phyloP scores from a whole-genome alignment of 2,888 invertebrate species.

The Chrysolina americana region DNA sequence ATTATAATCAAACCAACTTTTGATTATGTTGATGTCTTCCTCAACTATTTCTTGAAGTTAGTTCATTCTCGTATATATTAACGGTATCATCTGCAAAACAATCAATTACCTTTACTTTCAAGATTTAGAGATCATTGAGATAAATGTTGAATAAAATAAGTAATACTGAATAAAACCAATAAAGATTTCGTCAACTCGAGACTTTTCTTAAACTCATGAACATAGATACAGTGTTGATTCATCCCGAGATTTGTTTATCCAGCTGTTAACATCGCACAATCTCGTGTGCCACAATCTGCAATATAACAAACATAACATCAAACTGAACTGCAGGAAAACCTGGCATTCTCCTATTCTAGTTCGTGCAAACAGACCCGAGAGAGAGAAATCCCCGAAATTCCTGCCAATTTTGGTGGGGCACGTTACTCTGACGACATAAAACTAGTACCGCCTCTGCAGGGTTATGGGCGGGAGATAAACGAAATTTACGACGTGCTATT shows the following conservation, averaged over 20 bases:
- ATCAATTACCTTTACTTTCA: no score
- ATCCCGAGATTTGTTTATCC: not conserved
- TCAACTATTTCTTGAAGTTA: no score
- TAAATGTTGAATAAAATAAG: no score
- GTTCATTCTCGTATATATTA: no score
- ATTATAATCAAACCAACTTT: no score
- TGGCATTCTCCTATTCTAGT: not conserved
- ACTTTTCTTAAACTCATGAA: not conserved
- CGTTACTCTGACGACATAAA: constrained; percentile 68
- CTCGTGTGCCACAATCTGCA: not conserved
- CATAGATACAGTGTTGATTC: not conserved
- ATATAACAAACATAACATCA: constrained; percentile 6
- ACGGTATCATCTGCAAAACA: no score
- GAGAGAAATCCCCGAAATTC: constrained; percentile 30
- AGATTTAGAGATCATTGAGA: no score
- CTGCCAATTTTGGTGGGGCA: constrained; percentile 60
- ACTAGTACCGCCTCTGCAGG: constrained; percentile 72
- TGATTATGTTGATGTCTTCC: no score
- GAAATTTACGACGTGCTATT: constrained; percentile 72
- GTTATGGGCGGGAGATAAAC: constrained; percentile 75
- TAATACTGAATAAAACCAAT: not conserved
- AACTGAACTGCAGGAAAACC: constrained; percentile 25
- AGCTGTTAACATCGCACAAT: not conserved
- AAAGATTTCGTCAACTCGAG: not conserved
- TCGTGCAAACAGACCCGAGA: constrained; percentile 15